These are phyloP conservation scores for Apomyelois bistriatella DNA, from an alignment of 2,888 invertebrate species.

Conservation along the genomic window DNA sequence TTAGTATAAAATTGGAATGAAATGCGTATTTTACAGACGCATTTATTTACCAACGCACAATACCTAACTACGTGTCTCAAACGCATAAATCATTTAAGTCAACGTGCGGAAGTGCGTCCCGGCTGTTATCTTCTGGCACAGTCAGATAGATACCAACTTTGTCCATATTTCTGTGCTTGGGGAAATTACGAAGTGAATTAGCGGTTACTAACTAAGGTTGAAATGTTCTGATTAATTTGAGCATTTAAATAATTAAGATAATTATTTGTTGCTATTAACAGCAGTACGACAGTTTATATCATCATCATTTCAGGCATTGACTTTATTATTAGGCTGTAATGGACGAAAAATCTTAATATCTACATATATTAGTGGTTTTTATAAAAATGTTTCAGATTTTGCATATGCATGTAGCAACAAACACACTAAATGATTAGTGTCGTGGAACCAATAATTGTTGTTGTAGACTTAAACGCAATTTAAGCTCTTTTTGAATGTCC, in stretches of 20 bases:
- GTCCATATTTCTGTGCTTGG: background rate
- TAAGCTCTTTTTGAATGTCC: too few species aligned
- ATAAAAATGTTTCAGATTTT: too few species aligned
- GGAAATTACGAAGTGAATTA: background rate
- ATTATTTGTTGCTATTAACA: too few species aligned
- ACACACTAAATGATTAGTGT: too few species aligned
- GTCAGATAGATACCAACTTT: slow-evolving; percentile 6
- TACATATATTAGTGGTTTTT: too few species aligned
- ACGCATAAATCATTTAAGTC: background rate
- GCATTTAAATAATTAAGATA: background rate
- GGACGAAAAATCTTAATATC: too few species aligned
- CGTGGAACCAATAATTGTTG: too few species aligned
- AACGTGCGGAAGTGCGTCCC: slow-evolving; percentile 5
- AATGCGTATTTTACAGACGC: slow-evolving; percentile 5
- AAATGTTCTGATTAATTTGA: background rate
- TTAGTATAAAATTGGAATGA: background rate
- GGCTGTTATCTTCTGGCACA: background rate
- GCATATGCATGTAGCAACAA: too few species aligned
- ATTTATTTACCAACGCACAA: background rate
- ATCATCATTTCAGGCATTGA: too few species aligned
- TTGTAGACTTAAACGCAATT: too few species aligned
- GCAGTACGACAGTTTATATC: too few species aligned
- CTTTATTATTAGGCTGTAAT: too few species aligned
- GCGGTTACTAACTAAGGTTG: background rate
- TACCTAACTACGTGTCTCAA: background rate